A percentile compares a stretch with the other conserved stretches of the same genome.
Conservation (phyloP, 2,797 vertebrate species). For the Myiotriccus ornatus region DNA sequence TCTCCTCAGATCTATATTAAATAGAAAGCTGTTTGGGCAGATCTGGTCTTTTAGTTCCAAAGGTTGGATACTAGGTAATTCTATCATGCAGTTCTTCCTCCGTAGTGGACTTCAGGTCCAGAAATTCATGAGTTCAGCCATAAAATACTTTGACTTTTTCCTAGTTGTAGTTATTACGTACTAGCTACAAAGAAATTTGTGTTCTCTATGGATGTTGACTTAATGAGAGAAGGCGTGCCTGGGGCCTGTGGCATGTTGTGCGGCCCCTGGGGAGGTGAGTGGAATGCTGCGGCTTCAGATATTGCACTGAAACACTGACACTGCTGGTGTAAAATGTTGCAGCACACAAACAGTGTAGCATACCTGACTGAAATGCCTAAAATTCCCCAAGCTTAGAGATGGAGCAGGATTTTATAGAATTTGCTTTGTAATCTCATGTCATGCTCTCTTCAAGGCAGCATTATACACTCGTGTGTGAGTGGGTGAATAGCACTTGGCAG, state of each 20-base stretch:
- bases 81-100: background rate
- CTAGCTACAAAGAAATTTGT: background rate
- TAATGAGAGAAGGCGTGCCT: background rate
- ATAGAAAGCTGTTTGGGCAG: background rate
- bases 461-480: background rate
- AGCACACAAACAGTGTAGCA: background rate
- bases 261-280: background rate
- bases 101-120: background rate
- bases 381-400: background rate
- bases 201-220: background rate
- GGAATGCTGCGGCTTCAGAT: background rate
- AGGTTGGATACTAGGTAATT: background rate
- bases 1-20: background rate
- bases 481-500: conserved; percentile 38
- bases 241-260: background rate
- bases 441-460: background rate
- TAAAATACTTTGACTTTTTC: background rate
- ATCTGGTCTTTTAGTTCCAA: background rate
- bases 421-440: conserved; percentile 4
- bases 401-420: background rate
- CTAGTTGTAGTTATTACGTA: background rate
- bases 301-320: background rate
- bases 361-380: background rate
- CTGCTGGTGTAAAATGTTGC: background rate
- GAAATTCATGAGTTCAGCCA: background rate